Conservation (phyloP, 2,797 vertebrate species). For the Lacerta bilineata region DNA sequence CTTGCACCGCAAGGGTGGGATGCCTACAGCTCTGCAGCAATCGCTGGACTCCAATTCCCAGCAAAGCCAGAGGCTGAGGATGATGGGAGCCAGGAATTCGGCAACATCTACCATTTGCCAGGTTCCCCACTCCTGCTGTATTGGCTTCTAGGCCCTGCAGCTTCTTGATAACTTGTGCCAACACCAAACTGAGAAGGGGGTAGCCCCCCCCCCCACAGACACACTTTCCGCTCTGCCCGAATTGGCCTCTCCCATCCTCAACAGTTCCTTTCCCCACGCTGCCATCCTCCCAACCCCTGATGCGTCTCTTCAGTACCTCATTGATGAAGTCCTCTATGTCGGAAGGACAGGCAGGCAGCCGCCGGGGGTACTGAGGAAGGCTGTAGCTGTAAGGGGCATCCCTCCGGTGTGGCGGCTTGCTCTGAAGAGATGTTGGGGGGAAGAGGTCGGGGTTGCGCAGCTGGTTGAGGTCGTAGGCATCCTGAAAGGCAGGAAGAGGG, state of each 20-base stretch:
- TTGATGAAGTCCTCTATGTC: slow-evolving; percentile 95
- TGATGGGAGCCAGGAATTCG: too few relatives aligned
- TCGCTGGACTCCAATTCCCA: too few relatives aligned
- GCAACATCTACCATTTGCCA: too few relatives aligned
- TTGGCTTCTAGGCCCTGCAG: too few relatives aligned
- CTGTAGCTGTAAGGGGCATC: slow-evolving; percentile 86
- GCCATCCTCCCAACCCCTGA: fast-evolving
- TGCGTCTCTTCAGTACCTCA: slow-evolving; percentile 77
- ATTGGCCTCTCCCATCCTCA: not conserved
- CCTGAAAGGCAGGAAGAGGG: slow-evolving; percentile 75
- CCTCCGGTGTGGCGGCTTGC: slow-evolving; percentile 86
- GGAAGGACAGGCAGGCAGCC: slow-evolving; percentile 82
- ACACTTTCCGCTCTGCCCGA: not conserved
- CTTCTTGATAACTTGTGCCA: not conserved
- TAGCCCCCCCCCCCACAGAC: not conserved
- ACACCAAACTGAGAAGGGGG: not conserved
- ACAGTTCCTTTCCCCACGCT: not conserved
- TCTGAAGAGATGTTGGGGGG: slow-evolving; percentile 70
- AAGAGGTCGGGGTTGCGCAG: slow-evolving; percentile 88
- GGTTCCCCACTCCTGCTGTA: too few relatives aligned
- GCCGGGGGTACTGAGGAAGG: slow-evolving; percentile 81
- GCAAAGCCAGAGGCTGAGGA: too few relatives aligned
- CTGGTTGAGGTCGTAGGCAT: slow-evolving; percentile 93
- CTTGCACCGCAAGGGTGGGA: too few relatives aligned
- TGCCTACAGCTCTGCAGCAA: too few relatives aligned